phyloP scores from a whole-genome alignment of 1,140 invertebrate species.

The Brachionus sp. region DNA sequence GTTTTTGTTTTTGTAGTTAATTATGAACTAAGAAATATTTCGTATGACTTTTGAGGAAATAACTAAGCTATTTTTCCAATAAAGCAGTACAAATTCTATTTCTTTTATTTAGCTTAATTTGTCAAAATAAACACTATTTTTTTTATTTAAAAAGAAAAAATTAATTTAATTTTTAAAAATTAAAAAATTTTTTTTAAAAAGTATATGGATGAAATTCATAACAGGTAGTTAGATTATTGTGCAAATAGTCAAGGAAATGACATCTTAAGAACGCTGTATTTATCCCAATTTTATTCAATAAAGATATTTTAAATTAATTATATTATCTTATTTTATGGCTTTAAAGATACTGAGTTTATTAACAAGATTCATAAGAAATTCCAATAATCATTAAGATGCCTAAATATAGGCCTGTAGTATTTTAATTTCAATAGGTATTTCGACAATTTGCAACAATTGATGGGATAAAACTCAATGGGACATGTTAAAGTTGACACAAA shows the following conservation, averaged over 20 bases:
- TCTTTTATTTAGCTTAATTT: background rate
- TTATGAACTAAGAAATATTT: background rate
- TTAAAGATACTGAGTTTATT: background rate
- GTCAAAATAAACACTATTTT: background rate
- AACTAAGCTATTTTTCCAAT: background rate
- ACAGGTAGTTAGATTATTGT: background rate
- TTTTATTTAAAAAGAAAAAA: background rate
- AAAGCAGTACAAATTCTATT: background rate
- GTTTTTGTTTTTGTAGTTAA: background rate
- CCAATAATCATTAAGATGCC: too few species aligned
- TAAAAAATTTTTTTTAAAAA: background rate
- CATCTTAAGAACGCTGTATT: background rate
- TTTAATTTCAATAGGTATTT: background rate
- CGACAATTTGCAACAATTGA: background rate
- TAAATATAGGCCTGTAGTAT: too few species aligned
- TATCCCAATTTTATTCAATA: background rate
- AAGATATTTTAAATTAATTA: background rate
- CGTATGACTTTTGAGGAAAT: constrained; percentile 1
- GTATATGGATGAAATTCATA: background rate
- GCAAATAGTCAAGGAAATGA: background rate
- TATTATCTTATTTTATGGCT: background rate
- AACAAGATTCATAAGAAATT: background rate
- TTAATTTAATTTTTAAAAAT: too few species aligned
- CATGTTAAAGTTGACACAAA: background rate
- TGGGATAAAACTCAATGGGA: background rate